phyloP scores from a whole-genome alignment of 2,888 invertebrate species.

The Acronicta psi region DNA sequence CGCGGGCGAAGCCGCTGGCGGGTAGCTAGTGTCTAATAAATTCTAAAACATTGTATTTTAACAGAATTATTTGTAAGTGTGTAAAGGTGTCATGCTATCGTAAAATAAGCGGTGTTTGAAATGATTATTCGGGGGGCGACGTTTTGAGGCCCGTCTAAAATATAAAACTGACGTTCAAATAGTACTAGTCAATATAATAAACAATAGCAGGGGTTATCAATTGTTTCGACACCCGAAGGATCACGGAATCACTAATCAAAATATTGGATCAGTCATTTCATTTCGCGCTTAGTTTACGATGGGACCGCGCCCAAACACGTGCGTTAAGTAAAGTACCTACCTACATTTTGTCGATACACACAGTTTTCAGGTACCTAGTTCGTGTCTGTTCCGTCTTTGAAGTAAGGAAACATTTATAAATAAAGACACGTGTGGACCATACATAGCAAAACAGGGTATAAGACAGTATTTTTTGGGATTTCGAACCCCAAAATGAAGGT shows the following conservation, averaged over 20 bases:
- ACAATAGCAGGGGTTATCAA: too few species aligned
- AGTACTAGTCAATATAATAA: too few species aligned
- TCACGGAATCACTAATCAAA: neutral
- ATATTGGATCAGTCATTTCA: neutral
- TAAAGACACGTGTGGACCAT: too few species aligned
- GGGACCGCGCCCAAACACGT: neutral
- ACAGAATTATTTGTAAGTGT: conserved; percentile 24
- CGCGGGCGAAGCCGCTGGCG: too few species aligned
- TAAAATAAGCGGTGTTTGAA: neutral
- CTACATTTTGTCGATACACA: neutral
- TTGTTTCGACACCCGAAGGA: too few species aligned
- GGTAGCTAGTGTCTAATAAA: too few species aligned
- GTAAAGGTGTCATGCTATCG: conserved; percentile 10
- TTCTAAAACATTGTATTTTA: too few species aligned
- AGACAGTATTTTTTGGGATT: too few species aligned
- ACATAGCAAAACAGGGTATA: neutral
- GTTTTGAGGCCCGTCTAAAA: too few species aligned
- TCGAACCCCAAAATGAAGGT: too few species aligned
- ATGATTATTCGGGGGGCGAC: too few species aligned
- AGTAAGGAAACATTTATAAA: neutral
- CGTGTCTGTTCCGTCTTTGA: conserved; percentile 12
- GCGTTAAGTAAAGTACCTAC: neutral
- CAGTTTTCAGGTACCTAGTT: neutral
- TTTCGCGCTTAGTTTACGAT: conserved; percentile 1
- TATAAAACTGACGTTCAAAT: too few species aligned